Conservation (phyloP, 2,797 vertebrate species). For the Cyprinella venusta region DNA sequence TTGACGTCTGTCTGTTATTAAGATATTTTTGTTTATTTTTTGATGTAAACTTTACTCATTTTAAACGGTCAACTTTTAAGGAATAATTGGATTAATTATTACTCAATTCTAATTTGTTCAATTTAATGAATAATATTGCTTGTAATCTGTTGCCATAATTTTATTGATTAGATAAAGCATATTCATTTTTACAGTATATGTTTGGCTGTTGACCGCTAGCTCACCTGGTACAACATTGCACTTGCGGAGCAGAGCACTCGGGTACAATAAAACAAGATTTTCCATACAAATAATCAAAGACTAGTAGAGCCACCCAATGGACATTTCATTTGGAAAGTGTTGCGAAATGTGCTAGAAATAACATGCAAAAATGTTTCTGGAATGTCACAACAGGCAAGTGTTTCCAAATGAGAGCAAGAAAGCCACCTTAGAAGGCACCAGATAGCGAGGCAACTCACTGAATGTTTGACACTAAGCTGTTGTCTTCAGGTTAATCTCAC, state of each 20-base stretch:
- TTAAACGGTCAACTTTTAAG: no score
- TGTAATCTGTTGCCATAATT: no score
- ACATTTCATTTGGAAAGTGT: background rate
- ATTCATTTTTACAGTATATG: no score
- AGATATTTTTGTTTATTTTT: no score
- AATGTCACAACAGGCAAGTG: background rate
- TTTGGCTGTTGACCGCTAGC: background rate
- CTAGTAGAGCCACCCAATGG: background rate
- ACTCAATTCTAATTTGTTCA: no score
- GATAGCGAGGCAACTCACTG: background rate
- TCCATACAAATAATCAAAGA: background rate
- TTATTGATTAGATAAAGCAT: no score
- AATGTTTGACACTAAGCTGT: background rate
- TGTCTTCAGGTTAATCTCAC: conserved; percentile 21
- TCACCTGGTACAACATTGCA: background rate
- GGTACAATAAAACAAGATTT: background rate
- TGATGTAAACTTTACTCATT: no score
- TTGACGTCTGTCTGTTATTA: no score
- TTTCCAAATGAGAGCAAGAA: background rate
- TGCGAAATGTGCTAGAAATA: background rate
- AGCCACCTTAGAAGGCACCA: background rate
- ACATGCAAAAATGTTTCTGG: background rate
- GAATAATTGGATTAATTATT: no score
- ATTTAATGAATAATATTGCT: no score
- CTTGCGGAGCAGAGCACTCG: background rate